Evolutionary conservation across 2,113 vertebrate genomes (phyloP).

Genomic region (Polypterus senegalus): DNA sequence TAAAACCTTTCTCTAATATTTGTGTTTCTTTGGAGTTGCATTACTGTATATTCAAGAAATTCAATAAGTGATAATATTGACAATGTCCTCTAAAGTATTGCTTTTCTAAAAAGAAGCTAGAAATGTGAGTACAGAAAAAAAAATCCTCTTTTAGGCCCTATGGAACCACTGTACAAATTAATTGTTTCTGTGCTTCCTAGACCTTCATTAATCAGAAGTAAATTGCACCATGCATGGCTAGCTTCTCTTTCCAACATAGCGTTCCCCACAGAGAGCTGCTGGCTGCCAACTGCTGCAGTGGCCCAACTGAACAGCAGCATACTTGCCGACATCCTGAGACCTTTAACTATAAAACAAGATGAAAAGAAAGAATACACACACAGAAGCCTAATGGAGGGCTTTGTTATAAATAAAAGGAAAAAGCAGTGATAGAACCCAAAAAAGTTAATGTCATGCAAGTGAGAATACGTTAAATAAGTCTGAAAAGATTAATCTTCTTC

Average conservation of each 20-base stretch:
- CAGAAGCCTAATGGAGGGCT: slow-evolving; percentile 18
- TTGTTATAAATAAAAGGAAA: slow-evolving; percentile 19
- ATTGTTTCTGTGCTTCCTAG: slow-evolving; percentile 55
- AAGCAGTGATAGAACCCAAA: slow-evolving; percentile 18
- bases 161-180: slow-evolving; percentile 47
- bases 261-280: slow-evolving; percentile 38
- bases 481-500: no score
- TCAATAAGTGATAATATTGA: background rate
- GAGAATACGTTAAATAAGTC: no score
- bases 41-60: background rate
- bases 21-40: background rate
- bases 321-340: slow-evolving; percentile 21
- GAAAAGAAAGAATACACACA: slow-evolving; percentile 22
- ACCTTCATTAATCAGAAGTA: slow-evolving; percentile 58
- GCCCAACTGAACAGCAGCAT: slow-evolving; percentile 29
- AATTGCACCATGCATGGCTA: slow-evolving; percentile 51
- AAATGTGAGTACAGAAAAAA: slow-evolving; percentile 30
- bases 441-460: background rate
- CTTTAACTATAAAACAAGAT: slow-evolving; percentile 19
- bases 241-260: slow-evolving; percentile 39
- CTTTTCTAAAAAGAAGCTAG: slow-evolving; percentile 46
- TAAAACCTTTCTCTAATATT: background rate
- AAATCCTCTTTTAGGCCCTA: slow-evolving; percentile 38
- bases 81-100: slow-evolving; percentile 15
- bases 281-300: slow-evolving; percentile 36